Conservation (phyloP, 2,797 vertebrate species). For the Pelobates cultripes region DNA sequence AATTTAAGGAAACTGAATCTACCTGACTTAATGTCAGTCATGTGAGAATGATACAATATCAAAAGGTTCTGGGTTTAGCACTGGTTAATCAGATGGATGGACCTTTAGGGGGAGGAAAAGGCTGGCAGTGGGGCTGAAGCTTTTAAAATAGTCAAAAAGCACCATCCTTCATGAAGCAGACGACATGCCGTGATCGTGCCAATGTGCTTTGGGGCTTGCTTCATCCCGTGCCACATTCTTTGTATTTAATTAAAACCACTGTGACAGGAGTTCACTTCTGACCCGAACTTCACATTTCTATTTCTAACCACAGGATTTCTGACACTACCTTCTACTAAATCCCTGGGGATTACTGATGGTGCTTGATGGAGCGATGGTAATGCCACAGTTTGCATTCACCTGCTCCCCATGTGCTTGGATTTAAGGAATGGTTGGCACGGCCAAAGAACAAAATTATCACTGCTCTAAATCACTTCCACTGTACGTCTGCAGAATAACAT, state of each 20-base stretch:
- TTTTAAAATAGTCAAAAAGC: neutral
- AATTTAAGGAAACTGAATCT: no score
- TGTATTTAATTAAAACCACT: constrained; percentile 25
- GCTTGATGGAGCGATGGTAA: constrained; percentile 32
- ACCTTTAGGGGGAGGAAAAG: neutral
- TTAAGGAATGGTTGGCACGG: neutral
- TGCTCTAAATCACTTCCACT: neutral
- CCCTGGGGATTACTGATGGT: constrained; percentile 21
- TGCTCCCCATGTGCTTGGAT: constrained; percentile 36
- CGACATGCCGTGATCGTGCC: constrained; percentile 7
- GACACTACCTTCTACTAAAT: constrained; percentile 29
- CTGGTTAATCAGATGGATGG: neutral
- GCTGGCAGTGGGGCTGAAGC: neutral
- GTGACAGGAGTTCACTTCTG: constrained; percentile 15
- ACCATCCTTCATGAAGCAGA: constrained; percentile 22
- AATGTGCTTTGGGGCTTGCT: constrained; percentile 14
- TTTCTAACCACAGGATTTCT: constrained; percentile 38
- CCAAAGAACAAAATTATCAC: neutral
- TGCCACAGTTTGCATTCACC: constrained; percentile 20
- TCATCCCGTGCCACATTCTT: constrained; percentile 42
- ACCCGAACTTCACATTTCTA: constrained; percentile 29
- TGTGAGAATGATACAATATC: no score
- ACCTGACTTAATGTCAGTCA: no score
- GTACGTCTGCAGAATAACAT: neutral
- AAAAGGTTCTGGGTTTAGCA: neutral